These are phyloP conservation scores for Muntiacus muntjak DNA, from an alignment of 2,113 vertebrate species.

Conservation along the genomic window DNA sequence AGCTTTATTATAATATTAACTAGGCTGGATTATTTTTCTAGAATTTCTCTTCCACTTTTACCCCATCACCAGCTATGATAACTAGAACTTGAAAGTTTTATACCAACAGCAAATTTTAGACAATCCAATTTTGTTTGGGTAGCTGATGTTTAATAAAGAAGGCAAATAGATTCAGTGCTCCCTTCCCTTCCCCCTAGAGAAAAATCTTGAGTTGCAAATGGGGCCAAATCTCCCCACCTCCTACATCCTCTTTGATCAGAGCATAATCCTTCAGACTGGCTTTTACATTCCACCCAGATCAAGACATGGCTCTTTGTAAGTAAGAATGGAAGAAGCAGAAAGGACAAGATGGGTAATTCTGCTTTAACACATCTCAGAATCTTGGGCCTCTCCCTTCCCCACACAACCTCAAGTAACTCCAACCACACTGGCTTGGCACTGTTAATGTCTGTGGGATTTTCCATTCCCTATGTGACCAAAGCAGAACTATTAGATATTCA, in stretches of 20 bases:
- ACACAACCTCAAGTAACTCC: background rate
- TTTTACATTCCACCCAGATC: background rate
- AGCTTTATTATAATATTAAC: background rate
- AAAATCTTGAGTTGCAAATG: background rate
- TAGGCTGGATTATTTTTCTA: background rate
- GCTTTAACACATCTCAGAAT: background rate
- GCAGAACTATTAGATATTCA: background rate
- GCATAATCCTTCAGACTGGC: background rate
- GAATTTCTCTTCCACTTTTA: background rate
- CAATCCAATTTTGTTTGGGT: background rate
- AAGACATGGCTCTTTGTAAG: background rate
- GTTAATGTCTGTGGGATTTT: conserved; percentile 32
- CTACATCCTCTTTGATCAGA: background rate
- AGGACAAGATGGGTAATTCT: background rate
- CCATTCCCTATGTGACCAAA: background rate
- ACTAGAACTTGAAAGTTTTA: background rate
- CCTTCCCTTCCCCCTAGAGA: background rate
- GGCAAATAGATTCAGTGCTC: background rate
- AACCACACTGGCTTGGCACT: background rate
- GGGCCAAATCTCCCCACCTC: fast-evolving
- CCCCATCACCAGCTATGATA: background rate
- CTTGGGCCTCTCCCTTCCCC: background rate
- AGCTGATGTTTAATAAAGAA: background rate
- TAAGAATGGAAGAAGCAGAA: background rate
- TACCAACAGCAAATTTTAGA: background rate